phyloP scores from a whole-genome alignment of 2,888 invertebrate genomes.

The Trissolcus japonicus region DNA sequence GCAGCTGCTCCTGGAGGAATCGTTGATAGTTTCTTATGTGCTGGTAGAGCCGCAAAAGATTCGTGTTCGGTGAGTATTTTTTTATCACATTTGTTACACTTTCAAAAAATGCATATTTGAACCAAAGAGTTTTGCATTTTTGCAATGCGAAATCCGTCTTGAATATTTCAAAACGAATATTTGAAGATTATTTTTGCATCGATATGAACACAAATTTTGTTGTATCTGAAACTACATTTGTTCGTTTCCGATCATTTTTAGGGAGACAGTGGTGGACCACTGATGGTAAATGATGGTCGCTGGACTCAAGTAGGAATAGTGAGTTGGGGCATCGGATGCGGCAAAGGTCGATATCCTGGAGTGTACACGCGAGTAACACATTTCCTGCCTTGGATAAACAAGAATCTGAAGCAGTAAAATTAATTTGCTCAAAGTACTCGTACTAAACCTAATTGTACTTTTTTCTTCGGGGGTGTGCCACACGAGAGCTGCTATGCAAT shows the following conservation, averaged over 20 bases:
- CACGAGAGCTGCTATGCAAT: conserved; percentile 24
- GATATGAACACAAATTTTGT: not conserved
- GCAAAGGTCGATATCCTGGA: conserved; percentile 93
- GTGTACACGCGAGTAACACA: conserved; percentile 91
- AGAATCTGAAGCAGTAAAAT: conserved; percentile 83
- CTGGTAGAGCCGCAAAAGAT: conserved; percentile 89
- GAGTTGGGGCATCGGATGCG: conserved; percentile 94
- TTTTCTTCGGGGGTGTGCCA: conserved; percentile 11
- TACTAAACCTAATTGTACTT: conserved; percentile 31
- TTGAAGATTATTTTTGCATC: not conserved
- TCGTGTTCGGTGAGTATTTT: conserved; percentile 89
- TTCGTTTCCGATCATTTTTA: conserved; percentile 66
- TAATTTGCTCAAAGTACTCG: conserved; percentile 40
- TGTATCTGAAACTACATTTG: too few relatives aligned
- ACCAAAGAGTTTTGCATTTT: too few relatives aligned
- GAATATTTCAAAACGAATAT: not conserved
- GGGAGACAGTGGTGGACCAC: conserved; percentile 93
- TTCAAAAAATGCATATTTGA: not conserved
- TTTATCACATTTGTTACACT: not conserved
- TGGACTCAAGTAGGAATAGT: conserved; percentile 93
- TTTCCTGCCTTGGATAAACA: conserved; percentile 90
- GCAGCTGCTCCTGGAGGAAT: conserved; percentile 92
- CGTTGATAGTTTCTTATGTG: conserved; percentile 91
- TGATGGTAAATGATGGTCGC: conserved; percentile 86
- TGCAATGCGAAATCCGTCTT: too few relatives aligned